These are phyloP conservation scores for Melanargia galathea DNA, from an alignment of 2,888 invertebrate species.

Conservation along the genomic window DNA sequence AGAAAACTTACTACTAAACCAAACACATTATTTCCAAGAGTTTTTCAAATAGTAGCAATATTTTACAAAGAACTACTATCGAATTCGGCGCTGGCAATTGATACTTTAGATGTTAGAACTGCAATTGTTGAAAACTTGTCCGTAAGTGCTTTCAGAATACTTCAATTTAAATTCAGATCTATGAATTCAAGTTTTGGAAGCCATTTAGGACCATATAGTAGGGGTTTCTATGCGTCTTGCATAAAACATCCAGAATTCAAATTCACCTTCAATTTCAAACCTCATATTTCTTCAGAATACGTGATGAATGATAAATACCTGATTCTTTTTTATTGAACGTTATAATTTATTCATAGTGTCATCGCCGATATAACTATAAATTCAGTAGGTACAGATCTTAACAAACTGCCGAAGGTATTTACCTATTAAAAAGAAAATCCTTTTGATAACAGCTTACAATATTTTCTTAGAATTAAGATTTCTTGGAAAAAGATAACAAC, in stretches of 20 bases:
- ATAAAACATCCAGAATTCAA: neutral
- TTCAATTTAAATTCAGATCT: conserved; percentile 22
- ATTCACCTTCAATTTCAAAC: too few species aligned
- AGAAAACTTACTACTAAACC: neutral
- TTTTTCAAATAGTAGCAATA: conserved; percentile 5
- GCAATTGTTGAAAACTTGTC: conserved; percentile 22
- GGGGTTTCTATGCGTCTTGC: neutral
- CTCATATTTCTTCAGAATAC: too few species aligned
- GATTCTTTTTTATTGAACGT: too few species aligned
- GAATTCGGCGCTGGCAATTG: conserved; percentile 6
- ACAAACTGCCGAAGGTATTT: too few species aligned
- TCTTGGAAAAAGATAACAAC: too few species aligned
- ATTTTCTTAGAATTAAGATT: too few species aligned
- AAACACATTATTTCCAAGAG: neutral
- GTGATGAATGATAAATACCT: too few species aligned
- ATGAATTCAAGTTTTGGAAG: conserved; percentile 20
- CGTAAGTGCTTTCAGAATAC: conserved; percentile 22
- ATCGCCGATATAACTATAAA: too few species aligned
- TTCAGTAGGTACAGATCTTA: too few species aligned
- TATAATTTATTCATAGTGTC: too few species aligned
- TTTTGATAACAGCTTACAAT: too few species aligned
- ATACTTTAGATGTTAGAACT: conserved; percentile 22
- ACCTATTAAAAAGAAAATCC: too few species aligned
- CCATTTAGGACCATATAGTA: conserved; percentile 11
- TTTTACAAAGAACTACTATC: conserved; percentile 16